phyloP scores from a whole-genome alignment of 2,888 invertebrate genomes.

The Lysandra bellargus region DNA sequence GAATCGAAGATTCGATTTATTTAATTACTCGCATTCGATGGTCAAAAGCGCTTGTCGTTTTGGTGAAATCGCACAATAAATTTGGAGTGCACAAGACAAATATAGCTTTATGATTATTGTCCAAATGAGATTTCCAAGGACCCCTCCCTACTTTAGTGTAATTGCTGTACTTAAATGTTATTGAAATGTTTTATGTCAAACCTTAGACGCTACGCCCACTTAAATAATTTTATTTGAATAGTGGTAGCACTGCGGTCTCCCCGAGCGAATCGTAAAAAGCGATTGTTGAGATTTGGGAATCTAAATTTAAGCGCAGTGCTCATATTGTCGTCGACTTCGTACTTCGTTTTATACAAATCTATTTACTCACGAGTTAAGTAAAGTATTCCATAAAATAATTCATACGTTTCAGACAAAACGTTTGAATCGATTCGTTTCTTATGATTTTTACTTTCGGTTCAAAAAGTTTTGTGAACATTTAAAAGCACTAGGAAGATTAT shows the following conservation, averaged over 20 bases:
- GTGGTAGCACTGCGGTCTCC: constrained; percentile 16
- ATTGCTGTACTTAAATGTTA: constrained; percentile 56
- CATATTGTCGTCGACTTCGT: constrained; percentile 12
- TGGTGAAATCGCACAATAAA: constrained; percentile 55
- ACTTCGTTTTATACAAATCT: constrained; percentile 9
- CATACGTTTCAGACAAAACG: constrained; percentile 7
- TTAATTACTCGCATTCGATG: constrained; percentile 26
- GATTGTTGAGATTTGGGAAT: constrained; percentile 10
- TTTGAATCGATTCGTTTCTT: neutral
- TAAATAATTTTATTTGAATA: constrained; percentile 41
- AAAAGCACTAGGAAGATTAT: too few species aligned
- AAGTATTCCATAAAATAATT: constrained; percentile 21
- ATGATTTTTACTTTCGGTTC: neutral
- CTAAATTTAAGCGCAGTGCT: neutral
- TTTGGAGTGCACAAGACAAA: constrained; percentile 63
- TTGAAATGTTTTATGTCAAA: constrained; percentile 56
- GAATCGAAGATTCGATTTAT: constrained; percentile 22
- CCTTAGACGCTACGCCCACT: constrained; percentile 46
- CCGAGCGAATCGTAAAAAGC: constrained; percentile 7
- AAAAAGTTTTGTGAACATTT: neutral
- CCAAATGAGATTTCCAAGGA: constrained; percentile 61
- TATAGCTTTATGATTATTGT: constrained; percentile 66
- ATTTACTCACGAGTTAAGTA: constrained; percentile 15
- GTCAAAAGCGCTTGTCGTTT: constrained; percentile 29
- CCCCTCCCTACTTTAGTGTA: constrained; percentile 52